Percentiles rank a stretch among this genome's conserved stretches.
Conservation (phyloP, 2,888 invertebrate species). For the Campoplex nolae region DNA sequence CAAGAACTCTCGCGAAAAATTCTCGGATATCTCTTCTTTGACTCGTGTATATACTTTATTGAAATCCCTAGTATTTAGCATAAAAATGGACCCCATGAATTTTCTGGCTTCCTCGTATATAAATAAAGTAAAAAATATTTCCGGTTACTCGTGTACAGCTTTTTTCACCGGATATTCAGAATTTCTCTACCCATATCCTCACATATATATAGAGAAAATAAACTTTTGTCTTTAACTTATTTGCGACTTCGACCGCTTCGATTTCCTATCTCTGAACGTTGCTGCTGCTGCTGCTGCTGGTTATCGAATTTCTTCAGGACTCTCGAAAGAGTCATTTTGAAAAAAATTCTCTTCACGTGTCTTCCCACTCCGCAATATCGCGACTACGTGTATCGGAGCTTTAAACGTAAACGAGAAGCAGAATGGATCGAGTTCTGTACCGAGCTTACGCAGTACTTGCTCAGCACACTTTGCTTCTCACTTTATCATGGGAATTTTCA, state of each 20-base stretch:
- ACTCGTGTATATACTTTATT: not conserved
- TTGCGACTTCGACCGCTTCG: not conserved
- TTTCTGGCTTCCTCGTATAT: not conserved
- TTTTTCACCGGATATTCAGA: not conserved
- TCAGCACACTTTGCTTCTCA: not conserved
- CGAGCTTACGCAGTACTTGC: not conserved
- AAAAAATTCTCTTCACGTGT: conserved; percentile 19
- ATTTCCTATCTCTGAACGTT: not conserved
- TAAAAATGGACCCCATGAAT: conserved; percentile 31
- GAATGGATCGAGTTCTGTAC: not conserved
- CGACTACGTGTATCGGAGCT: not conserved
- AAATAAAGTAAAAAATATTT: not conserved
- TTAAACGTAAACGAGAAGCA: not conserved
- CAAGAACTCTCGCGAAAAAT: conserved; percentile 8
- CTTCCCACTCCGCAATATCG: not conserved
- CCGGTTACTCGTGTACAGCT: not conserved
- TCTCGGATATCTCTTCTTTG: conserved; percentile 21
- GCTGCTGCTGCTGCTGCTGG: not conserved
- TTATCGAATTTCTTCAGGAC: conserved; percentile 7
- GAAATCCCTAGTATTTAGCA: conserved; percentile 27
- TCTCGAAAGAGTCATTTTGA: not conserved
- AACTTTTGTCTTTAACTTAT: not conserved
- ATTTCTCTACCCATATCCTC: not conserved
- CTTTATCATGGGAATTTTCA: not conserved
- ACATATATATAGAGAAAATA: not conserved